Evolutionary conservation across 1,140 invertebrate genomes (phyloP), one percentile per base, ranked within the genome.

Genomic region (Sycobia sp.): DNA sequence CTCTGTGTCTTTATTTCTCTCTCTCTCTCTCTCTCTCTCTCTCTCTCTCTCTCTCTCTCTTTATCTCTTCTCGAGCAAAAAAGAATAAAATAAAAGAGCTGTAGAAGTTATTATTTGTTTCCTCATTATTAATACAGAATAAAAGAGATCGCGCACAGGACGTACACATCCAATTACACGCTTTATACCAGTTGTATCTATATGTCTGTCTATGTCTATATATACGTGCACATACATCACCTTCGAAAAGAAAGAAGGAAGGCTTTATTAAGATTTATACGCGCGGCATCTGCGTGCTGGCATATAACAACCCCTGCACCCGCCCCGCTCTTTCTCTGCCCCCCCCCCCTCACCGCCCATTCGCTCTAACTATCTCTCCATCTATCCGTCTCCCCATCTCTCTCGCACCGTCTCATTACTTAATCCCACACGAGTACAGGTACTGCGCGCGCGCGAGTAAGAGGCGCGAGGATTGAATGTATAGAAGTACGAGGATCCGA

Each of bases 361-460:
- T 25, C 51, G 57, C 61, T 53, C 46, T 60, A 44, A 50, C 47
- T 61, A 38, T 58, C 49, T 36, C 46, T 34, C 38, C 25, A 50
- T 55, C 67, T 43, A 13, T 50, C 23, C 44, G 29, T 44, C 41
- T 43, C 32, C 23, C 53, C 25, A 58, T 59, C 50, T 53, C 62
- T 61, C 43, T 68, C 47, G 55, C 49, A 68, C 64, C 64, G 56
- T 57, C 62, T 65, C 63, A 49, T 62, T 41, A 27, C 16, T n/a
- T 39, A n/a, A n/a, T n/a, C n/a, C 14, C 14, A n/a, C 16, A n/a
- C 14, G 7, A 9, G 14, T n/a, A n/a, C 14, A n/a, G 4, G 14
- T 39, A n/a, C 16, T 9, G 11, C 14, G 4, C 38, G 11, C 38
- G 11, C 11, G 38, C 38, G 16, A n/a, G 11, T 39, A n/a, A n/a